Conservation (phyloP, 2,113 vertebrate species). For the Laticauda colubrina region DNA sequence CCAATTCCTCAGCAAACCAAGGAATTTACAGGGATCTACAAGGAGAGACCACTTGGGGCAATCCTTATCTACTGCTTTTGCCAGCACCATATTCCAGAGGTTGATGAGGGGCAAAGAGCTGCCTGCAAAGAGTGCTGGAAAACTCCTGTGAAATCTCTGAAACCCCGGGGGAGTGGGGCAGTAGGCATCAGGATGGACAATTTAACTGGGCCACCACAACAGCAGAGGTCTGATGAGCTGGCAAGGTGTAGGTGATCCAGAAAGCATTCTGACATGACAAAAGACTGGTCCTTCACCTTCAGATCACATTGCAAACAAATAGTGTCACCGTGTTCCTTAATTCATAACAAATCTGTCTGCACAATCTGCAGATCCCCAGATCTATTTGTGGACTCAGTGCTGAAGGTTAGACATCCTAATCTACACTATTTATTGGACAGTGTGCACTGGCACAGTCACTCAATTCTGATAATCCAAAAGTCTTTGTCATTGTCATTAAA, state of each 20-base stretch:
- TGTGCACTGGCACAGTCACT: background rate
- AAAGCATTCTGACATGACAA: background rate
- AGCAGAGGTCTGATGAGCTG: background rate
- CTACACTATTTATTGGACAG: background rate
- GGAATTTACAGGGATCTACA: background rate
- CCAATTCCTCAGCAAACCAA: background rate
- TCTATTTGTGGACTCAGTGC: background rate
- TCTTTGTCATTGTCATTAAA: background rate
- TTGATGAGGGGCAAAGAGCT: background rate
- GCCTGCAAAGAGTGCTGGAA: background rate
- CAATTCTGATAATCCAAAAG: background rate
- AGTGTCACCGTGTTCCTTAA: background rate
- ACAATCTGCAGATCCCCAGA: background rate
- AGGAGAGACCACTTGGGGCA: background rate
- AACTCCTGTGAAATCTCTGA: background rate
- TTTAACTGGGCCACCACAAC: background rate
- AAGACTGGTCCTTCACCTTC: background rate
- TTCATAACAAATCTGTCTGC: background rate
- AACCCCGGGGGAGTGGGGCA: rapidly evolving
- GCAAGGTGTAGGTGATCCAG: background rate
- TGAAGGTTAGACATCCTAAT: background rate
- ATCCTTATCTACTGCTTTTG: background rate
- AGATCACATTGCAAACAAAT: background rate
- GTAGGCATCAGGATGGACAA: background rate
- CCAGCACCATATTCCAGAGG: background rate